Evolutionary conservation across 2,797 vertebrate species (phyloP).

Genomic region (Semotilus atromaculatus): DNA sequence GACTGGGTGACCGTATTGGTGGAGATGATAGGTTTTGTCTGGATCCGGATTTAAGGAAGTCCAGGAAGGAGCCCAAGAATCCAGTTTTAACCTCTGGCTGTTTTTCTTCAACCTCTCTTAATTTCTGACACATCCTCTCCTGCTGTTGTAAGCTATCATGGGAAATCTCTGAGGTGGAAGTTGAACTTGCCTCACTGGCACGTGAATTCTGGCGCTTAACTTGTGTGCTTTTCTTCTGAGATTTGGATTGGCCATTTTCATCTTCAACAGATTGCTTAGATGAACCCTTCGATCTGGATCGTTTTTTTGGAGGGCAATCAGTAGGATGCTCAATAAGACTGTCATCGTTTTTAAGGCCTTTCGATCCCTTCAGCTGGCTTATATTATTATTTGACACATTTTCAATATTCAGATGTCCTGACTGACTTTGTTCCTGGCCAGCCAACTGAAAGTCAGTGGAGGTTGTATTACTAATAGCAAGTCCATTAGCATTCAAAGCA

Average conservation of each 20-base stretch:
- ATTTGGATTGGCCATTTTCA: constrained; percentile 78
- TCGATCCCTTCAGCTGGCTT: constrained; percentile 68
- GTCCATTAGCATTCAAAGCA: constrained; percentile 81
- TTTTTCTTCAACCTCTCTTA: constrained; percentile 97
- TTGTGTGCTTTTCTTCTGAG: constrained; percentile 82
- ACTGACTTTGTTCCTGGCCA: constrained; percentile 76
- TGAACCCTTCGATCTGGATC: constrained; percentile 83
- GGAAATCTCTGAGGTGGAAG: constrained; percentile 80
- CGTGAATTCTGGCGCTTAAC: constrained; percentile 88
- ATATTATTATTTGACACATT: constrained; percentile 71
- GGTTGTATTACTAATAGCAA: constrained; percentile 76
- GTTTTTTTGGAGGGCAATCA: constrained; percentile 86
- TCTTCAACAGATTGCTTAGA: constrained; percentile 82
- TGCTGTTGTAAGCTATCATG: constrained; percentile 93
- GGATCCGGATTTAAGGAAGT: constrained; percentile 96
- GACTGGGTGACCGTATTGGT: constrained; percentile 86
- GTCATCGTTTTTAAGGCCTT: constrained; percentile 81
- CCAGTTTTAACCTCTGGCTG: constrained; percentile 98
- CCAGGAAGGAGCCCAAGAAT: constrained; percentile 97
- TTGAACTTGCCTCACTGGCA: constrained; percentile 81
- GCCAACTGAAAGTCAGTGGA: constrained; percentile 80
- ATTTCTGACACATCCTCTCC: constrained; percentile 97
- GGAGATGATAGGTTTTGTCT: constrained; percentile 94
- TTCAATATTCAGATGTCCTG: constrained; percentile 64
- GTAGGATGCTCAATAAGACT: constrained; percentile 76